phyloP scores from a whole-genome alignment of 2,888 invertebrate genomes.

The Hirtodrosophila trivittata region DNA sequence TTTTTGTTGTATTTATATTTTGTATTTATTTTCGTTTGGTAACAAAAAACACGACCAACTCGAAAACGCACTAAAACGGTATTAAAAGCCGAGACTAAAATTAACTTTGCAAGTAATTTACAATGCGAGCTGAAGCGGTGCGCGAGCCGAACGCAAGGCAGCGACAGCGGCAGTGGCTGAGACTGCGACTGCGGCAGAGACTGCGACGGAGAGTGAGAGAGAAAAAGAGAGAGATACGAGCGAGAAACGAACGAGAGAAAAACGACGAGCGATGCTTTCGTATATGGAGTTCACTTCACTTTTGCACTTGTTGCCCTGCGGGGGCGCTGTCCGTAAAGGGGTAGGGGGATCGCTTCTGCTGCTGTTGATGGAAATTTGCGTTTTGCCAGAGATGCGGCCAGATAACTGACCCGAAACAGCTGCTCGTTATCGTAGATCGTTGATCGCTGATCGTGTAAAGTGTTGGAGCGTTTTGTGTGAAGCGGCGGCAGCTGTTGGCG shows the following conservation, averaged over 20 bases:
- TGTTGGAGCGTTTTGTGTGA: constrained; percentile 10
- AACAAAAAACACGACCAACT: constrained; percentile 81
- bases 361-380: constrained; percentile 38
- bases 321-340: constrained; percentile 29
- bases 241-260: constrained; percentile 1
- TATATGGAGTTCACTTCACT: constrained; percentile 73
- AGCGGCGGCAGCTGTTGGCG: constrained; percentile 52
- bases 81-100: constrained; percentile 81
- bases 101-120: constrained; percentile 82
- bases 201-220: constrained; percentile 18
- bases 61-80: constrained; percentile 83
- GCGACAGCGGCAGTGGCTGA: constrained; percentile 10
- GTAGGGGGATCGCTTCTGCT: constrained; percentile 6
- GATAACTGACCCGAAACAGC: constrained; percentile 58
- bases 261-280: not conserved
- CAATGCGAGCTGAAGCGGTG: constrained; percentile 56
- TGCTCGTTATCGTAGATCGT: constrained; percentile 58
- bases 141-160: constrained; percentile 48
- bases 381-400: constrained; percentile 51
- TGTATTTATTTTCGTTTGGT: constrained; percentile 44
- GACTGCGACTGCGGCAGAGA: constrained; percentile 28
- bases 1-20: constrained; percentile 10
- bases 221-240: constrained; percentile 1
- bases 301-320: constrained; percentile 61
- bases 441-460: constrained; percentile 30